phyloP scores from a whole-genome alignment of 2,888 invertebrate genomes.

The Zeuzera pyrina region DNA sequence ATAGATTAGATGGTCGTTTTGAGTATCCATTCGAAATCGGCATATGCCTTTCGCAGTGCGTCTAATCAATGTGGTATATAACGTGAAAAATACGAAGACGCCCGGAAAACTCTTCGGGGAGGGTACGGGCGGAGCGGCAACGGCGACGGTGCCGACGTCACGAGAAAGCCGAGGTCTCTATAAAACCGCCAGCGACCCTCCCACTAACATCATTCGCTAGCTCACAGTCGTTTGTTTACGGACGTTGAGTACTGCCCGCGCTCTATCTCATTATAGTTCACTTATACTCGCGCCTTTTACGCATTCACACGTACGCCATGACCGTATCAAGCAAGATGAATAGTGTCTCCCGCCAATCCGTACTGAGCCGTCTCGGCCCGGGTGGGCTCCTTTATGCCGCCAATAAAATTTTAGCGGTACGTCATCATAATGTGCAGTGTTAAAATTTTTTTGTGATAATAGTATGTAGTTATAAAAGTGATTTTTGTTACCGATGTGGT shows the following conservation, averaged over 20 bases:
- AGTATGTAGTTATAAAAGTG: slow-evolving; percentile 2
- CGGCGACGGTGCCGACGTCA: slow-evolving; percentile 50
- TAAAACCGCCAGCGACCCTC: slow-evolving; percentile 53
- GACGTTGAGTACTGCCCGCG: slow-evolving; percentile 43
- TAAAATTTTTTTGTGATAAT: slow-evolving; percentile 20
- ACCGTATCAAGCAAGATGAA: slow-evolving; percentile 71
- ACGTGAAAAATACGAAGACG: slow-evolving; percentile 42
- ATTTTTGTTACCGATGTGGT: slow-evolving; percentile 30
- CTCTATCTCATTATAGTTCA: slow-evolving; percentile 38
- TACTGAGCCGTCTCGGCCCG: slow-evolving; percentile 62
- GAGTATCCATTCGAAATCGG: too few species aligned
- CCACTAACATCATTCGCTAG: slow-evolving; percentile 56
- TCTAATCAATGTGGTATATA: slow-evolving; percentile 35
- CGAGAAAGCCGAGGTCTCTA: slow-evolving; percentile 62
- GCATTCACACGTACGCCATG: slow-evolving; percentile 50
- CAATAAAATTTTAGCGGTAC: slow-evolving; percentile 69
- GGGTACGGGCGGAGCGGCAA: slow-evolving; percentile 27
- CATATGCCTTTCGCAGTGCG: slow-evolving; percentile 22
- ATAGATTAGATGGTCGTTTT: too few species aligned
- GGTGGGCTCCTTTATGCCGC: slow-evolving; percentile 65
- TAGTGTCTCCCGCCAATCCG: slow-evolving; percentile 65
- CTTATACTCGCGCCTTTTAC: slow-evolving; percentile 39
- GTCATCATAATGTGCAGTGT: slow-evolving; percentile 42
- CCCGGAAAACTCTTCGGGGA: slow-evolving; percentile 49
- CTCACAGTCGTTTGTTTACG: slow-evolving; percentile 43